Conservation (phyloP, 37 sponge, comb jelly and placozoan species). For the Theonella swinhoei region DNA sequence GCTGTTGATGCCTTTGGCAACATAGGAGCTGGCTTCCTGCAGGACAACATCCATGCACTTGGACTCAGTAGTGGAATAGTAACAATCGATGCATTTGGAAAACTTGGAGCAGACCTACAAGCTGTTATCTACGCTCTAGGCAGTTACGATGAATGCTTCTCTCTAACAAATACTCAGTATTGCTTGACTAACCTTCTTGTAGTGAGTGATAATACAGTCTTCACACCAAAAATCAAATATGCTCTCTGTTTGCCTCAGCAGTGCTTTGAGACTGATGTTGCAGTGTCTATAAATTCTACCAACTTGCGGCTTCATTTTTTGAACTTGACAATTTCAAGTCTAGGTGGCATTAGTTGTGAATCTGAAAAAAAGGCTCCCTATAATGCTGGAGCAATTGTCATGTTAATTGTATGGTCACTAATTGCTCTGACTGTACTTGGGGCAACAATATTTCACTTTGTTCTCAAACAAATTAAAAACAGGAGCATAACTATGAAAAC, state of each 20-base stretch:
- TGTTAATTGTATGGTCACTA: constrained; percentile 52
- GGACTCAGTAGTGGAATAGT: too few relatives aligned
- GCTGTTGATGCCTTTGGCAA: background rate
- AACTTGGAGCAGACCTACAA: background rate
- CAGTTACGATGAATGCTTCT: background rate
- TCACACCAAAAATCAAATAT: background rate
- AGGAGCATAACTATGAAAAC: too few relatives aligned
- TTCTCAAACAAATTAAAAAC: too few relatives aligned
- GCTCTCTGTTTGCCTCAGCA: constrained; percentile 37
- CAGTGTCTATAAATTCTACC: background rate
- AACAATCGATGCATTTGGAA: background rate
- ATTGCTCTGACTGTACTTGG: constrained; percentile 31
- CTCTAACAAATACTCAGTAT: constrained; percentile 34
- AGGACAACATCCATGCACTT: constrained; percentile 37
- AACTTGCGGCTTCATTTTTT: background rate
- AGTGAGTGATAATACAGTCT: background rate
- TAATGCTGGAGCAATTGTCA: constrained; percentile 48
- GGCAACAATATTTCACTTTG: constrained; percentile 10
- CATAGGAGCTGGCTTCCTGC: constrained; percentile 39
- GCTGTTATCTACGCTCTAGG: background rate
- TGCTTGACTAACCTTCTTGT: constrained; percentile 2
- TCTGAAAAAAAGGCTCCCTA: background rate
- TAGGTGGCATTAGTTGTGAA: background rate
- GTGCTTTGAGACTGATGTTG: constrained; percentile 19
- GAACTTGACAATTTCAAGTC: background rate